Evolutionary conservation across 2,888 invertebrate species (phyloP).

Genomic region (Melieria crassipennis): DNA sequence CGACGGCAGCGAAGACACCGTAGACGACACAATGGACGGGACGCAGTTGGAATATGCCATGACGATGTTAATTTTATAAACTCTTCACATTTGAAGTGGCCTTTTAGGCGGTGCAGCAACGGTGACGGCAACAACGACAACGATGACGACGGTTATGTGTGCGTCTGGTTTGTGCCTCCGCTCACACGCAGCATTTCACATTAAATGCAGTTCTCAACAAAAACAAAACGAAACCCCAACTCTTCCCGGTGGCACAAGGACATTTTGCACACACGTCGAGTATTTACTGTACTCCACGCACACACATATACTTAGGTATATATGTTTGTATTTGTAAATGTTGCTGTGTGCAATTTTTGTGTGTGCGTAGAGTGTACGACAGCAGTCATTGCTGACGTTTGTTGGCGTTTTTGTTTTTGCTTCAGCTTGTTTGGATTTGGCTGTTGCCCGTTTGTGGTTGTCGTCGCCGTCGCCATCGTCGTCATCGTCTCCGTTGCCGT

Average conservation of each 20-base stretch:
- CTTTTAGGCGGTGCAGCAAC: conserved; percentile 10
- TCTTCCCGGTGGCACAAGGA: too few species aligned
- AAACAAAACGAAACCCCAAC: not conserved
- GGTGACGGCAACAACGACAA: too few species aligned
- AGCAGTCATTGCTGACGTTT: not conserved
- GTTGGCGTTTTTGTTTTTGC: not conserved
- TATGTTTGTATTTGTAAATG: too few species aligned
- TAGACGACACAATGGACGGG: not conserved
- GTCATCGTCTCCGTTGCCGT: too few species aligned
- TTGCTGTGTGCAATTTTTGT: too few species aligned
- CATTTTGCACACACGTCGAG: too few species aligned
- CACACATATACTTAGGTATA: too few species aligned
- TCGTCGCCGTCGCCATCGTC: not conserved
- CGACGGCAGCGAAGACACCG: not conserved
- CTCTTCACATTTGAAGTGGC: conserved; percentile 35
- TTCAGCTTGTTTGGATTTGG: conserved; percentile 32
- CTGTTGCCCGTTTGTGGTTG: conserved; percentile 28
- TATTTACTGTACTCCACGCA: too few species aligned
- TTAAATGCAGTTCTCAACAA: not conserved
- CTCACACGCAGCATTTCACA: not conserved
- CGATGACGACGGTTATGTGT: not conserved
- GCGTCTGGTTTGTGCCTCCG: conserved; percentile 15
- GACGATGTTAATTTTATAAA: conserved; percentile 41
- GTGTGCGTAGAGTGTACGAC: not conserved
- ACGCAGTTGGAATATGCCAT: conserved; percentile 23